These are phyloP conservation scores for Tipula unca DNA, from an alignment of 2,888 invertebrate genomes.

Conservation along the genomic window DNA sequence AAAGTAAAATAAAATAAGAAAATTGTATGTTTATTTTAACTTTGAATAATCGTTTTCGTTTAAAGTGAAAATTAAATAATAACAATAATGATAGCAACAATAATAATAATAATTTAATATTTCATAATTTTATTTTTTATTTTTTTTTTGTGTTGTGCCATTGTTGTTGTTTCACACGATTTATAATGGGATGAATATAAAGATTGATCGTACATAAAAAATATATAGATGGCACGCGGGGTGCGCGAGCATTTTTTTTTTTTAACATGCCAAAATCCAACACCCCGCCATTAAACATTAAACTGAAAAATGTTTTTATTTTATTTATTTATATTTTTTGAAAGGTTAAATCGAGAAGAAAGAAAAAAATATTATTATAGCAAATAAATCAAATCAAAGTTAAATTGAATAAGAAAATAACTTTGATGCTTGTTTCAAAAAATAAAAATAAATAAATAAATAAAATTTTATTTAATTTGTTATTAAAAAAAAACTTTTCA, in stretches of 20 bases:
- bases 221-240: not conserved
- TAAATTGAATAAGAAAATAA: not conserved
- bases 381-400: not conserved
- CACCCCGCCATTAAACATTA: not conserved
- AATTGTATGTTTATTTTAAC: not conserved
- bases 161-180: not conserved
- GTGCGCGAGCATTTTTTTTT: not conserved
- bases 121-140: not conserved
- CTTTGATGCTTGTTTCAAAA: not conserved
- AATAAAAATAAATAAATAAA: too few relatives aligned
- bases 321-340: not conserved
- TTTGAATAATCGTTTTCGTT: conserved; percentile 8
- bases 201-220: not conserved
- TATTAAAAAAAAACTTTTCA: not conserved
- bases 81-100: not conserved
- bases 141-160: not conserved
- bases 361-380: not conserved
- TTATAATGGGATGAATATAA: not conserved
- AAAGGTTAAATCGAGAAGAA: not conserved
- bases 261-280: not conserved
- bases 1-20: not conserved
- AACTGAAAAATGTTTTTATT: not conserved
- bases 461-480: not conserved
- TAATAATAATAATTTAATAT: not conserved
- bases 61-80: conserved; percentile 8